Evolutionary conservation across 2,888 invertebrate species (phyloP).

Genomic region (Hypsopygia costalis): DNA sequence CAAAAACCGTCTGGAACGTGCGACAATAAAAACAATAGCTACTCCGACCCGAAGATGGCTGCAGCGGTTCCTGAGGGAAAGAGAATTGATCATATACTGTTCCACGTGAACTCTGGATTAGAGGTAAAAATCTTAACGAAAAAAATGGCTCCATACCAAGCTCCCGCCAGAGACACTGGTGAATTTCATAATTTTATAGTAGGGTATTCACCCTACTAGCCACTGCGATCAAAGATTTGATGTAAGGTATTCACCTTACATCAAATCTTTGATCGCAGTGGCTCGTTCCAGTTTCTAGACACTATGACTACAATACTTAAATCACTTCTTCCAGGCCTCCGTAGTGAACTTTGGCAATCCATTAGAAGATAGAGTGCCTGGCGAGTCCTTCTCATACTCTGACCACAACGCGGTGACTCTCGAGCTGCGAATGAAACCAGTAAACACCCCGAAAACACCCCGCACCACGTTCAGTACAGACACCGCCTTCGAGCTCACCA

Average conservation of each 20-base stretch:
- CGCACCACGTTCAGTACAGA: constrained; percentile 32
- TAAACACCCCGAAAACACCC: constrained; percentile 19
- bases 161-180: too few relatives aligned
- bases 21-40: constrained; percentile 86
- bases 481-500: constrained; percentile 42
- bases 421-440: constrained; percentile 48
- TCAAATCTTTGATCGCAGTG: too few relatives aligned
- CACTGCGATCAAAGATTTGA: too few relatives aligned
- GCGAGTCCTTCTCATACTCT: constrained; percentile 88
- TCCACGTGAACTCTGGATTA: constrained; percentile 53
- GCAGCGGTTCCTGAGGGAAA: constrained; percentile 85
- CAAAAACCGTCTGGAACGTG: constrained; percentile 83
- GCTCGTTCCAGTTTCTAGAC: too few relatives aligned
- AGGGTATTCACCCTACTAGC: too few relatives aligned
- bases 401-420: constrained; percentile 94
- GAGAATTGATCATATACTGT: constrained; percentile 96
- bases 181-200: too few relatives aligned
- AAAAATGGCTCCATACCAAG: too few relatives aligned
- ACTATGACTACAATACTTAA: too few relatives aligned
- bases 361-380: constrained; percentile 86
- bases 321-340: constrained; percentile 56
- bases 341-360: constrained; percentile 83
- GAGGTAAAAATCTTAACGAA: constrained; percentile 51
- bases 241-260: too few relatives aligned
- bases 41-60: constrained; percentile 80